Conservation (phyloP, 2,797 vertebrate genomes). For the Pitangus sulphuratus region DNA sequence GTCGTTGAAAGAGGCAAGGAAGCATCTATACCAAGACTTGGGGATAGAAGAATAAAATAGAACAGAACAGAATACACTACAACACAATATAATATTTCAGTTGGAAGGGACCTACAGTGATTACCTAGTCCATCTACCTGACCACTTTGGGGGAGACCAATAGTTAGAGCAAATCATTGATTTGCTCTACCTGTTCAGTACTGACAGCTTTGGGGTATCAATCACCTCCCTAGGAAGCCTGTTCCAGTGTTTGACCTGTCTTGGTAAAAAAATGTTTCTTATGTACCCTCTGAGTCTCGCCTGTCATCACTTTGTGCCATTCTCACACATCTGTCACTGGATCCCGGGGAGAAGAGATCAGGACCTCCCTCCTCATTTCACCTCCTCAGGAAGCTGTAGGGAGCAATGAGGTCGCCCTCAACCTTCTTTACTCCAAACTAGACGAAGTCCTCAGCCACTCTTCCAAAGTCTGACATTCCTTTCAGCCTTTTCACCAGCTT, state of each 20-base stretch:
- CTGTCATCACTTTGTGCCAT: background rate
- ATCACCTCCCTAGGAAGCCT: background rate
- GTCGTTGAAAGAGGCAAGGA: fast-evolving
- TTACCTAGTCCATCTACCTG: background rate
- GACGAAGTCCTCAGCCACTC: background rate
- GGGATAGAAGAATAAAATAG: background rate
- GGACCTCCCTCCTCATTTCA: background rate
- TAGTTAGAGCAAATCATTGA: background rate
- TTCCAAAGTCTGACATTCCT: background rate
- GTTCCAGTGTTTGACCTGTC: background rate
- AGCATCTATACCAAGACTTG: background rate
- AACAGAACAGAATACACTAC: background rate
- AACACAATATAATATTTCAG: background rate
- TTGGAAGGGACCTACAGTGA: background rate
- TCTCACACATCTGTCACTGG: background rate
- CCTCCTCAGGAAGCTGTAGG: background rate
- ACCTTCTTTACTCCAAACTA: background rate
- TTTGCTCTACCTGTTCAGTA: background rate
- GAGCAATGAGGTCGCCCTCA: background rate
- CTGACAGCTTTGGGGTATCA: fast-evolving
- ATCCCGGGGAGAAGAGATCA: background rate
- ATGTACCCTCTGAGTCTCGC: background rate
- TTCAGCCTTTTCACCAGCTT: background rate
- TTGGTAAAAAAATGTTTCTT: background rate
- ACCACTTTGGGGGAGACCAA: background rate